Percentiles rank a stretch among this genome's conserved stretches.
phyloP scores from a whole-genome alignment of 2,888 invertebrate species.

The Nymphalis polychloros region DNA sequence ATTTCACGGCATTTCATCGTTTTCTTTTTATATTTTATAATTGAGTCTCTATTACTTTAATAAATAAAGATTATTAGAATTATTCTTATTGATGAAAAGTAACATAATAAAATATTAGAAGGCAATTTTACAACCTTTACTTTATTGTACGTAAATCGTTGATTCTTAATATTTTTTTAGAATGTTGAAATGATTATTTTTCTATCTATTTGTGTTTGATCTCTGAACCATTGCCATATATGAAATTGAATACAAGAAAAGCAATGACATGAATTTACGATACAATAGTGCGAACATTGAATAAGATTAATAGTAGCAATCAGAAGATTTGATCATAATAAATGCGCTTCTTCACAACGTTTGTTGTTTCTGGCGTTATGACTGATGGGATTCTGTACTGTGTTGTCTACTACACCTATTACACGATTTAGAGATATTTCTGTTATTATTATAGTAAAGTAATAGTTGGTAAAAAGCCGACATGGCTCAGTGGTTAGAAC shows the following conservation, averaged over 20 bases:
- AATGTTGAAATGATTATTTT: no score
- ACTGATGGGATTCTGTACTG: conserved; percentile 13
- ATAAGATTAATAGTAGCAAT: conserved; percentile 22
- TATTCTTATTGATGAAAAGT: no score
- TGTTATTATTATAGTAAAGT: not conserved
- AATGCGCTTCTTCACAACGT: conserved; percentile 10
- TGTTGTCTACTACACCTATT: not conserved
- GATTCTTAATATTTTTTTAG: no score
- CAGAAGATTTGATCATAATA: conserved; percentile 16
- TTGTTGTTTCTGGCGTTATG: conserved; percentile 19
- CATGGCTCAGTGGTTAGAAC: no score
- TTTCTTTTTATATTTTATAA: no score
- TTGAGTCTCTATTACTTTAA: no score
- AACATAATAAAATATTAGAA: no score
- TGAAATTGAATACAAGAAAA: not conserved
- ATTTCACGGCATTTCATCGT: no score
- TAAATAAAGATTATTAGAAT: no score
- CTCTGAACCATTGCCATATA: not conserved
- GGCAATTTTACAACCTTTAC: not conserved
- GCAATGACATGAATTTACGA: conserved; percentile 7
- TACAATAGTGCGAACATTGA: conserved; percentile 3
- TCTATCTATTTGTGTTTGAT: not conserved
- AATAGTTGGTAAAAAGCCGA: no score
- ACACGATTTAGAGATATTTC: not conserved
- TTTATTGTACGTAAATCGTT: no score